A percentile compares a stretch with the other conserved stretches of the same genome.
Evolutionary conservation across 2,797 vertebrate genomes (phyloP).

Genomic region (Sarcoramphus papa): DNA sequence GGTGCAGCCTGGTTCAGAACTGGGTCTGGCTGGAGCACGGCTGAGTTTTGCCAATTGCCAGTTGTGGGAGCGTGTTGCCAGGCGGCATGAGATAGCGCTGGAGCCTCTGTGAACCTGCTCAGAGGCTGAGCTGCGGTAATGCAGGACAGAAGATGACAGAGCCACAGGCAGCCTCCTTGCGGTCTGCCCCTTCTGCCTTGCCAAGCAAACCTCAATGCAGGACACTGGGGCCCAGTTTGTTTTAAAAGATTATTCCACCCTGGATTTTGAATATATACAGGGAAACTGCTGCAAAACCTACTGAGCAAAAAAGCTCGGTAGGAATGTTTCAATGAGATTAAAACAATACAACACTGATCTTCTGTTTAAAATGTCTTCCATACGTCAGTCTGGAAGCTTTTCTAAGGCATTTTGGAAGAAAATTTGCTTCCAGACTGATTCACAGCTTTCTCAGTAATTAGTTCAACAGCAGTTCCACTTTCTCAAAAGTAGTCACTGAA

Average conservation of each 20-base stretch:
- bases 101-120: neutral
- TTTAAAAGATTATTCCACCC: neutral
- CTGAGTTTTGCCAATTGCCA: neutral
- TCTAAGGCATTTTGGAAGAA: neutral
- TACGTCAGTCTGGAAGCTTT: neutral
- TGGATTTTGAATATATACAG: neutral
- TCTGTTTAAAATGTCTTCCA: neutral
- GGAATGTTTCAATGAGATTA: neutral
- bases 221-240: neutral
- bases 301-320: neutral
- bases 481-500: neutral
- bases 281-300: neutral
- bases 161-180: neutral
- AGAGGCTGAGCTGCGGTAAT: neutral
- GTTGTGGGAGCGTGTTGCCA: neutral
- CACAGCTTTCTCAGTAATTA: conserved; percentile 12
- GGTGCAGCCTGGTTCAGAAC: neutral
- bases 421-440: conserved; percentile 16
- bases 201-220: neutral
- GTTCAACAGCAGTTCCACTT: neutral
- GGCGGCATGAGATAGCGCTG: too few species aligned
- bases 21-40: neutral
- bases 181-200: neutral
- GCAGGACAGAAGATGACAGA: neutral
- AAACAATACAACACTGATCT: neutral